These are phyloP conservation scores for Mormyrus hasselquistii DNA, from an alignment of 2,797 vertebrate species.

Conservation along the genomic window DNA sequence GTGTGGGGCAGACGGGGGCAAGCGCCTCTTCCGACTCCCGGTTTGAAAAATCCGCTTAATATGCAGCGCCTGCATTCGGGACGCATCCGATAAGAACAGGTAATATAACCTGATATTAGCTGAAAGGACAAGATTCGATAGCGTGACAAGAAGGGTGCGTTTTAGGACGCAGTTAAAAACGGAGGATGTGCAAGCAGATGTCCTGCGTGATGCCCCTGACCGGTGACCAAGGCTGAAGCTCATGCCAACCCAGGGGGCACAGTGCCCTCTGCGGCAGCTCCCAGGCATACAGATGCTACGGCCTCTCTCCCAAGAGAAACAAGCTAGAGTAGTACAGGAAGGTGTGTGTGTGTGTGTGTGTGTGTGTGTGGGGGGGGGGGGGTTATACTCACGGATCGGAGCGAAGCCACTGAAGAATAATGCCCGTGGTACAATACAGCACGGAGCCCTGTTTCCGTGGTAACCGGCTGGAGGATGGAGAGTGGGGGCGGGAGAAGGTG, in stretches of 20 bases:
- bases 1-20: background rate
- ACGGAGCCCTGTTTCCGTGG: conserved; percentile 94
- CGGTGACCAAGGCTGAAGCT: background rate
- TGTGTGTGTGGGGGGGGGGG: background rate
- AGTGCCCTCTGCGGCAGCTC: background rate
- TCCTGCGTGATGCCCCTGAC: background rate
- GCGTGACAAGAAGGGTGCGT: background rate
- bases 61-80: background rate
- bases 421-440: conserved; percentile 94
- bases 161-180: background rate
- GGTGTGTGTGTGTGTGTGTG: background rate
- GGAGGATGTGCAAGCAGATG: background rate
- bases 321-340: background rate
- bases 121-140: background rate
- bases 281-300: background rate
- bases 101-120: background rate
- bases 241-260: background rate
- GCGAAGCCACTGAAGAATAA: conserved; percentile 97
- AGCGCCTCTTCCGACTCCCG: background rate
- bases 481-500: conserved; percentile 4
- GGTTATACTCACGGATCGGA: conserved; percentile 83
- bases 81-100: background rate
- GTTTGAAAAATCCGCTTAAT: background rate
- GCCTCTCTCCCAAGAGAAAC: background rate
- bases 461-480: conserved; percentile 70